phyloP scores from a whole-genome alignment of 2,113 vertebrate genomes.

The Syrmaticus mikado region DNA sequence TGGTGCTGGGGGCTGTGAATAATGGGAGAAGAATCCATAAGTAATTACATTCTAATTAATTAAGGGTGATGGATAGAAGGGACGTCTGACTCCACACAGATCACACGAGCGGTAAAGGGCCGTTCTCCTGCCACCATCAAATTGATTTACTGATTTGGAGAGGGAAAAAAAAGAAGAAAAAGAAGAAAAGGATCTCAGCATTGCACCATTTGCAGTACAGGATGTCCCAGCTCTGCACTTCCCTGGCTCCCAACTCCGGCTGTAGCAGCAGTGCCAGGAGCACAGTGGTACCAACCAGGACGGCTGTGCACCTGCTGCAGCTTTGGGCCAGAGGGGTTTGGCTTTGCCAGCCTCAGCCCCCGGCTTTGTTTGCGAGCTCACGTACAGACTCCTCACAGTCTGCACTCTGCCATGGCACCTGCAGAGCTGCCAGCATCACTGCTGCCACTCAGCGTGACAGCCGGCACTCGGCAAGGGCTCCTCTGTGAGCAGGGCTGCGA shows the following conservation, averaged over 20 bases:
- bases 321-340: background rate
- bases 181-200: fast-evolving
- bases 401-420: background rate
- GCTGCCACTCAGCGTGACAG: background rate
- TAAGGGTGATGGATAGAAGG: constrained; percentile 73
- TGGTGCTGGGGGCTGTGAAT: constrained; percentile 16
- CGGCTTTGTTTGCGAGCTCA: fast-evolving
- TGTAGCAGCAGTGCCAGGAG: background rate
- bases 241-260: fast-evolving
- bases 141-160: constrained; percentile 47
- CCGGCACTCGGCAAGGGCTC: background rate
- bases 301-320: fast-evolving
- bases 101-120: constrained; percentile 6
- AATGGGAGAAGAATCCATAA: constrained; percentile 69
- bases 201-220: background rate
- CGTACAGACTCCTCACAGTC: background rate
- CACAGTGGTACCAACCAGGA: fast-evolving
- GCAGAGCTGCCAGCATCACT: background rate
- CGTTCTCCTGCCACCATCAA: constrained; percentile 26
- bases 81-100: constrained; percentile 4
- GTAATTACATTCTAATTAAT: constrained; percentile 79
- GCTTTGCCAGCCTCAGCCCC: background rate
- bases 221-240: fast-evolving
- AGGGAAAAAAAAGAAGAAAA: background rate
- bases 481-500: background rate